Evolutionary conservation across 2,797 vertebrate species (phyloP).

Genomic region (Lepus townsendii): DNA sequence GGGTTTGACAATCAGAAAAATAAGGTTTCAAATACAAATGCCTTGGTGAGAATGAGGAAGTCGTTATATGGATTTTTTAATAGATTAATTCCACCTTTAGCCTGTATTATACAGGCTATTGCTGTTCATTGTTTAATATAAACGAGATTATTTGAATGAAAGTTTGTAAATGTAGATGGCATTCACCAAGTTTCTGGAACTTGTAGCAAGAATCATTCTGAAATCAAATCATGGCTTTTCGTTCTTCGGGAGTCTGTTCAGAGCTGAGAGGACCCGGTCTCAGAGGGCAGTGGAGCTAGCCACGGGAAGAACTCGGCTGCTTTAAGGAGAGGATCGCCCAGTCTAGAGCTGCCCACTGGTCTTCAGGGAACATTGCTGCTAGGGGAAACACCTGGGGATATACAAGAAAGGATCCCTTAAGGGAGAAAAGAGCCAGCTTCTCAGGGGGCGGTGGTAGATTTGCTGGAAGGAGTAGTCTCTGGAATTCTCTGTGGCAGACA

Average conservation of each 20-base stretch:
- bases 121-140: not conserved
- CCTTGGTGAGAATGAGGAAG: not conserved
- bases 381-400: constrained; percentile 28
- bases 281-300: not conserved
- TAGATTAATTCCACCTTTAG: not conserved
- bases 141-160: constrained; percentile 21
- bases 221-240: not conserved
- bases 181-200: constrained; percentile 3
- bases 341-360: not conserved
- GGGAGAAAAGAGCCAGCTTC: constrained; percentile 35
- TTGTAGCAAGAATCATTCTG: not conserved
- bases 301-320: not conserved
- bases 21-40: not conserved
- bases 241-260: not conserved
- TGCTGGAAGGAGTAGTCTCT: not conserved
- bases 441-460: not conserved
- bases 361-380: not conserved
- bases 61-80: not conserved
- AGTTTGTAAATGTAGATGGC: not conserved
- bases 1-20: not conserved
- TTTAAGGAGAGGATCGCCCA: not conserved
- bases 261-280: not conserved
- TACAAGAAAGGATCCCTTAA: constrained; percentile 51
- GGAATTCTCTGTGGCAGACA: not conserved
- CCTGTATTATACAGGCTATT: not conserved